Percentiles rank a stretch among this genome's conserved stretches.
Conservation (phyloP, 2,113 vertebrate genomes). For the Pluvialis apricaria region DNA sequence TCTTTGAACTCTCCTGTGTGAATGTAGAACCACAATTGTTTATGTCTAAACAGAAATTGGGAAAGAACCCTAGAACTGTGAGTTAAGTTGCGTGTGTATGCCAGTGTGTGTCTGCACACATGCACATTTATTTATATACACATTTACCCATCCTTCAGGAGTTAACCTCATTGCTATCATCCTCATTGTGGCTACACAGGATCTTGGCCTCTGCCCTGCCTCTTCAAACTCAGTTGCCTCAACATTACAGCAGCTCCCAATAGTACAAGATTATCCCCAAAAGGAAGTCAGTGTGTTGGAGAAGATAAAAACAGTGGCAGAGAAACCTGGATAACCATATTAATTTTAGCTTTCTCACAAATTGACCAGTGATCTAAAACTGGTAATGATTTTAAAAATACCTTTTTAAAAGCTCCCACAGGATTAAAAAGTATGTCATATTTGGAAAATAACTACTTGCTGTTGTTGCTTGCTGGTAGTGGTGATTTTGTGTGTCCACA, state of each 20-base stretch:
- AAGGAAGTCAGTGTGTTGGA: background rate
- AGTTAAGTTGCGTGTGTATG: background rate
- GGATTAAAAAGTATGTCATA: background rate
- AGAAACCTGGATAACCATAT: background rate
- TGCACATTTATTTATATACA: background rate
- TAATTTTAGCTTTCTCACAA: background rate
- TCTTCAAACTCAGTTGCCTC: background rate
- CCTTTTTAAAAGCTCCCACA: background rate
- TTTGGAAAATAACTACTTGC: background rate
- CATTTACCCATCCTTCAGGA: background rate
- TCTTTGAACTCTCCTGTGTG: background rate
- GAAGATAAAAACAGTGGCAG: background rate
- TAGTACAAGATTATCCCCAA: background rate
- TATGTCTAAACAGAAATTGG: background rate
- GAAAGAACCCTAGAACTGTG: background rate
- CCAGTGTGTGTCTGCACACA: background rate
- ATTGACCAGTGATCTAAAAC: background rate
- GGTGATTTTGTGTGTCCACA: background rate
- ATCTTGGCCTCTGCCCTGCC: background rate
- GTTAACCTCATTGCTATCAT: background rate
- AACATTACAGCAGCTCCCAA: background rate
- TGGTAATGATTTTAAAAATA: background rate
- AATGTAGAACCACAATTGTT: background rate
- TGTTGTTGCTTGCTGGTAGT: background rate
- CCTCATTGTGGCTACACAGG: background rate